Evolutionary conservation across 2,888 invertebrate genomes (phyloP), one percentile per base, ranked within the genome.

Genomic region (Tachina grossa): DNA sequence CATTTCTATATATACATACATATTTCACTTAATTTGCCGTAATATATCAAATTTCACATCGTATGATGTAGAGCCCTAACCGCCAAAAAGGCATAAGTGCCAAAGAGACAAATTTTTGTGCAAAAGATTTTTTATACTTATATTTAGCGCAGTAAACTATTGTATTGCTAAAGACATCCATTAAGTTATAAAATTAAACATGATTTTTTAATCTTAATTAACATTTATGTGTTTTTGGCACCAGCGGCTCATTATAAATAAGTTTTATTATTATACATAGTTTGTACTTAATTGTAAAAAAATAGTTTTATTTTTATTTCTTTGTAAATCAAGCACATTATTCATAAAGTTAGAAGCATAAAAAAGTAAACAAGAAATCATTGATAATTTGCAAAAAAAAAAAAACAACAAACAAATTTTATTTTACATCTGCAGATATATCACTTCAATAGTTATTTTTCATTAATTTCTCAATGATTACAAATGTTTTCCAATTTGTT

Each of bases 241-340:
- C 5, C 31, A 31, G 31, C 6, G 31, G 31, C 31, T 31, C 31
- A 0, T 31, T 31, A 31, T 31, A 53, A 57, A 39, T 57, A 74
- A 63, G 19, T 66, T 74, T 41, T 78, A 75, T 61, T 68, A 31
- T 31, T 31, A 31, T 31, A 66, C 31, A 55, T 81, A 85, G 82
- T 78, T 82, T 82, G 82, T 85, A 78, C 78, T 82, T 85, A 82
- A 85, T 74, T 74, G n/a, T 63, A 78, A 47, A 31, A 39, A 55
- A 49, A 39, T 19, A 22, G 16, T 47, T 57, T 57, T 6, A 55
- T 45, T 55, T 55, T 57, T 68, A 10, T 49, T 47, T 66, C 19
- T 39, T 45, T 47, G 16, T 19, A 47, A 55, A 45, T 65, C 47
- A 71, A 45, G 22, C 16, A 65, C 47, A 5, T 13, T 53, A 71